A percentile compares a stretch with the other conserved stretches of the same genome.
Evolutionary conservation across 2,797 vertebrate species (phyloP).

Genomic region (Chromobotia macracanthus): DNA sequence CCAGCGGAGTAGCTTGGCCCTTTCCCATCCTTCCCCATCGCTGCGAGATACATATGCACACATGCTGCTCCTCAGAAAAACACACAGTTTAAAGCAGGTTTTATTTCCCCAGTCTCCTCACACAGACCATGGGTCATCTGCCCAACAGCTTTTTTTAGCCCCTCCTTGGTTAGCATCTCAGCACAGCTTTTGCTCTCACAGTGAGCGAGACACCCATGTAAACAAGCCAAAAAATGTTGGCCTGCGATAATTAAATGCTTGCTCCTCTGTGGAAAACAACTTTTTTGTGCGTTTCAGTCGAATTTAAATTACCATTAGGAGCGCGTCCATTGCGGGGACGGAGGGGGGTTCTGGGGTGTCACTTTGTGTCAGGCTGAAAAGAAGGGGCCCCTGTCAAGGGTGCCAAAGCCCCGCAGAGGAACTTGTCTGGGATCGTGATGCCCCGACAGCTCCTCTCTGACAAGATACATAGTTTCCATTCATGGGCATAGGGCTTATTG

Average conservation of each 20-base stretch:
- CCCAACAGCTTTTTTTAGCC: slow-evolving; percentile 62
- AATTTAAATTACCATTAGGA: slow-evolving; percentile 48
- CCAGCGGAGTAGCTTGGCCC: slow-evolving; percentile 70
- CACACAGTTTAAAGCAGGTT: slow-evolving; percentile 65
- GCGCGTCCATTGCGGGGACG: slow-evolving; percentile 39
- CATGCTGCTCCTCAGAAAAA: slow-evolving; percentile 65
- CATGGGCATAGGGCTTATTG: slow-evolving; percentile 95
- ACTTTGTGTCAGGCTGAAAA: slow-evolving; percentile 85
- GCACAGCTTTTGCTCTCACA: slow-evolving; percentile 74
- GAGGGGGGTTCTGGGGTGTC: slow-evolving; percentile 71
- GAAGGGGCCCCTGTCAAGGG: slow-evolving; percentile 85
- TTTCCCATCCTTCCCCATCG: slow-evolving; percentile 69
- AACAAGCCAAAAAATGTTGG: slow-evolving; percentile 75
- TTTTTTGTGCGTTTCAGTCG: slow-evolving; percentile 64
- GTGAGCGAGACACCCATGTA: slow-evolving; percentile 71
- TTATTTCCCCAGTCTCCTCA: slow-evolving; percentile 73
- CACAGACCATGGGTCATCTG: slow-evolving; percentile 32
- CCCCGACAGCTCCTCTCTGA: slow-evolving; percentile 89
- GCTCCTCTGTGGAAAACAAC: slow-evolving; percentile 87
- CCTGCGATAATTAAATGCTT: slow-evolving; percentile 87
- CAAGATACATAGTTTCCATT: slow-evolving; percentile 99
- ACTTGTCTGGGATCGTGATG: slow-evolving; percentile 91
- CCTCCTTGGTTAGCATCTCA: slow-evolving; percentile 72
- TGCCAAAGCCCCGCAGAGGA: slow-evolving; percentile 90
- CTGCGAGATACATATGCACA: slow-evolving; percentile 63